Conservation (phyloP, 2,797 vertebrate genomes). For the Rhadinocentrus ornatus region DNA sequence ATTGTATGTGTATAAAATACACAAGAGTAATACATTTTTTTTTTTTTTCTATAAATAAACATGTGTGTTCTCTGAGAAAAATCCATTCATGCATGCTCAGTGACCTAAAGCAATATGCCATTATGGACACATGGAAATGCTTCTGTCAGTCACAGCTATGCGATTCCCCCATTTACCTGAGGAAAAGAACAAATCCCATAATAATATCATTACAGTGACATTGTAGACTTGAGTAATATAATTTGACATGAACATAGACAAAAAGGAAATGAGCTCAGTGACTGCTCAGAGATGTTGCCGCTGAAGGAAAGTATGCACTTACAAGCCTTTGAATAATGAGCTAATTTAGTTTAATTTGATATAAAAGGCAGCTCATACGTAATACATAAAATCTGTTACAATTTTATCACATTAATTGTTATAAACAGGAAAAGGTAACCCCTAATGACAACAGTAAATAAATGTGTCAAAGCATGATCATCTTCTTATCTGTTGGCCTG, state of each 20-base stretch:
- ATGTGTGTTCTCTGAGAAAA: slow-evolving; percentile 9
- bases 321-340: not conserved
- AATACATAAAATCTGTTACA: not conserved
- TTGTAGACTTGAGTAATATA: not conserved
- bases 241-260: not conserved
- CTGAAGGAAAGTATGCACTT: not conserved
- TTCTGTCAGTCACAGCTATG: not conserved
- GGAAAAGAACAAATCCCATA: not conserved
- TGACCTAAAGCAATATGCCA: not conserved
- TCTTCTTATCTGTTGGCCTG: not conserved
- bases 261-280: slow-evolving; percentile 1
- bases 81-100: not conserved
- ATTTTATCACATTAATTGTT: not conserved
- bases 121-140: not conserved
- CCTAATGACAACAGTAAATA: not conserved
- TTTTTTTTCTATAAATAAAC: not conserved
- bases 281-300: not conserved
- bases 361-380: not conserved
- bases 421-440: not conserved
- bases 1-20: not conserved
- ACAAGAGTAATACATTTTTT: not conserved
- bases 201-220: slow-evolving; percentile 3
- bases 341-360: not conserved
- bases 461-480: not conserved
- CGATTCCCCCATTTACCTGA: not conserved